Evolutionary conservation across 2,888 invertebrate species (phyloP).

Genomic region (Lochmaea capreae): DNA sequence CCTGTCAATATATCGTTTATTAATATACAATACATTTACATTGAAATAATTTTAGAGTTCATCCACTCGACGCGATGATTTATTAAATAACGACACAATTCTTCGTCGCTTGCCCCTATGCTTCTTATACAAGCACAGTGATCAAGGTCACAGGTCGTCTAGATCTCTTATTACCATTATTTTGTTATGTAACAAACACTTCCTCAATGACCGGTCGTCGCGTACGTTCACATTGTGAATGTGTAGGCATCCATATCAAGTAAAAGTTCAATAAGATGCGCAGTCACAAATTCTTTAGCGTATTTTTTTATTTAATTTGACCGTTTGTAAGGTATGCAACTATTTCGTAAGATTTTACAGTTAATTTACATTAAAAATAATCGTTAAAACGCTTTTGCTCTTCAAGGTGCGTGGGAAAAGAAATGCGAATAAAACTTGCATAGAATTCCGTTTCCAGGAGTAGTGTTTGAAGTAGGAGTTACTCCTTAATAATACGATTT

Average conservation of each 20-base stretch:
- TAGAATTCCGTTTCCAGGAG: not conserved
- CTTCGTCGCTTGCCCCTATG: constrained; percentile 17
- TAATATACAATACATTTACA: not conserved
- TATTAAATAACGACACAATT: not conserved
- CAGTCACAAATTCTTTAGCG: not conserved
- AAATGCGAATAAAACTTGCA: not conserved
- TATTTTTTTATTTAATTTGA: constrained; percentile 4
- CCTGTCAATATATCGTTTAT: not conserved
- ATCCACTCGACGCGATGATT: not conserved
- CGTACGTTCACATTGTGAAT: constrained; percentile 25
- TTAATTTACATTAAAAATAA: not conserved
- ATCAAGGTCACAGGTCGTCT: constrained; percentile 38
- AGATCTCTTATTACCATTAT: constrained; percentile 35
- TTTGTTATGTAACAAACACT: constrained; percentile 33
- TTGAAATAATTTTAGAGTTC: not conserved
- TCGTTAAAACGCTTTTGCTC: not conserved
- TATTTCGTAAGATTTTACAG: not conserved
- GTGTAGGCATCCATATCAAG: constrained; percentile 16
- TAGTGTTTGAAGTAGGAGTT: no score
- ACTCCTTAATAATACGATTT: not conserved
- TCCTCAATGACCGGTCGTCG: constrained; percentile 28
- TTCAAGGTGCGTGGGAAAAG: not conserved
- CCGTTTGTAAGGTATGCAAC: not conserved
- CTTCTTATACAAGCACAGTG: constrained; percentile 4
- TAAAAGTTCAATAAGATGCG: constrained; percentile 8